These are phyloP conservation scores for Bombus cullumanus DNA, from an alignment of 1,140 invertebrate genomes.

Conservation along the genomic window DNA sequence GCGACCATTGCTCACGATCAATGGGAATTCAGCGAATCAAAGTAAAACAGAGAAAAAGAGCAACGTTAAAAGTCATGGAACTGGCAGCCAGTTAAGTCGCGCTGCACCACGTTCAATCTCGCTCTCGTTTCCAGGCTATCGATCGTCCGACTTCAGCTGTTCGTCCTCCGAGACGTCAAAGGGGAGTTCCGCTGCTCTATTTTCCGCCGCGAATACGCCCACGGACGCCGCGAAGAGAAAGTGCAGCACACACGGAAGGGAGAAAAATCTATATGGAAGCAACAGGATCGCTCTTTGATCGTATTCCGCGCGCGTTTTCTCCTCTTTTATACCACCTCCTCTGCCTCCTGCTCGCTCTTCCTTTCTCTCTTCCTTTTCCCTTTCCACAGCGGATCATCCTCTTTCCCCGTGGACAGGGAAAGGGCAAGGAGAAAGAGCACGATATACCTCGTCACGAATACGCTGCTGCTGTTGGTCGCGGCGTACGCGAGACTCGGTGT, in stretches of 20 bases:
- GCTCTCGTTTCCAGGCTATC: slow-evolving; percentile 23
- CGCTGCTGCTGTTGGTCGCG: neutral
- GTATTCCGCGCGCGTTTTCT: neutral
- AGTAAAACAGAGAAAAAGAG: neutral
- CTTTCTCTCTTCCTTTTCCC: neutral
- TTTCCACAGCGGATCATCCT: too few species aligned
- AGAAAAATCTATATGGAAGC: slow-evolving; percentile 15
- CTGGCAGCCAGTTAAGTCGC: neutral
- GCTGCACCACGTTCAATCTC: neutral
- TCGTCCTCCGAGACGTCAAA: slow-evolving; percentile 4
- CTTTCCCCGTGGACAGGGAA: neutral
- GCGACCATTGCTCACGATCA: neutral
- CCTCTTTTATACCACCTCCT: neutral
- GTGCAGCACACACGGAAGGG: slow-evolving; percentile 2
- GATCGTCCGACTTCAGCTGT: slow-evolving; percentile 15
- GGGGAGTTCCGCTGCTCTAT: slow-evolving; percentile 15
- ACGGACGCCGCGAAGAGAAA: slow-evolving; percentile 7
- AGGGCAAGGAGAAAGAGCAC: neutral
- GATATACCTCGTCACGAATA: neutral
- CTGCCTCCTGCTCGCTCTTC: neutral
- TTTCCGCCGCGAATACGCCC: slow-evolving; percentile 8
- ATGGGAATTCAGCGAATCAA: neutral
- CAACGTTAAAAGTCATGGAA: neutral
- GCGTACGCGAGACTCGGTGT: slow-evolving; percentile 28
- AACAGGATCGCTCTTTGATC: slow-evolving; percentile 23